phyloP scores from a whole-genome alignment of 2,113 vertebrate species.

The Garra rufa region DNA sequence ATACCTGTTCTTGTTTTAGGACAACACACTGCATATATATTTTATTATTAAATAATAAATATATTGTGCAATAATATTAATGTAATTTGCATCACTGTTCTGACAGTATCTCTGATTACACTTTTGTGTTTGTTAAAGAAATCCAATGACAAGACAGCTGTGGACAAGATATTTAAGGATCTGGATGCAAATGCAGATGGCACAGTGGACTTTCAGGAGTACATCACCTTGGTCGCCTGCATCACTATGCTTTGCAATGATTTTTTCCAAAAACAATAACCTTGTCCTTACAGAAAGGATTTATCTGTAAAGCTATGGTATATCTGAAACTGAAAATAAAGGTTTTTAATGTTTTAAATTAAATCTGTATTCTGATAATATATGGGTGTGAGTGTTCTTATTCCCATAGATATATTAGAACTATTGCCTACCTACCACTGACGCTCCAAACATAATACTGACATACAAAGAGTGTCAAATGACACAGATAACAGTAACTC shows the following conservation, averaged over 20 bases:
- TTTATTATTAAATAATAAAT: too few species aligned
- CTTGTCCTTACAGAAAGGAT: background rate
- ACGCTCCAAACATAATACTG: background rate
- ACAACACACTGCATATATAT: background rate
- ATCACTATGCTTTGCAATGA: conserved; percentile 69
- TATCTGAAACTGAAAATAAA: background rate
- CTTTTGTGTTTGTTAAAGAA: conserved; percentile 58
- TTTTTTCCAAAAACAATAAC: conserved; percentile 39
- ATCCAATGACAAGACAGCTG: conserved; percentile 14
- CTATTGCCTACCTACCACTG: background rate
- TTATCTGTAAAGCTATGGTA: background rate
- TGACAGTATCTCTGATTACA: background rate
- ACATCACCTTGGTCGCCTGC: conserved; percentile 60
- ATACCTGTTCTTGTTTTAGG: too few species aligned
- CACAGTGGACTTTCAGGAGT: conserved; percentile 75
- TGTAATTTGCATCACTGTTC: too few species aligned
- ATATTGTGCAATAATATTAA: too few species aligned
- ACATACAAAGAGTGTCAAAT: background rate
- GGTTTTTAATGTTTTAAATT: background rate
- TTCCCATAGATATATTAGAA: background rate
- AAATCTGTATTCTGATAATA: background rate
- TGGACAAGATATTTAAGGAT: conserved; percentile 69
- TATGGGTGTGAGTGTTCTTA: background rate
- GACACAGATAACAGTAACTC: background rate
- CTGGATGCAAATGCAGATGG: conserved; percentile 71